Evolutionary conservation across 2,888 invertebrate genomes (phyloP).

Genomic region (Sphaeridia pumilis): DNA sequence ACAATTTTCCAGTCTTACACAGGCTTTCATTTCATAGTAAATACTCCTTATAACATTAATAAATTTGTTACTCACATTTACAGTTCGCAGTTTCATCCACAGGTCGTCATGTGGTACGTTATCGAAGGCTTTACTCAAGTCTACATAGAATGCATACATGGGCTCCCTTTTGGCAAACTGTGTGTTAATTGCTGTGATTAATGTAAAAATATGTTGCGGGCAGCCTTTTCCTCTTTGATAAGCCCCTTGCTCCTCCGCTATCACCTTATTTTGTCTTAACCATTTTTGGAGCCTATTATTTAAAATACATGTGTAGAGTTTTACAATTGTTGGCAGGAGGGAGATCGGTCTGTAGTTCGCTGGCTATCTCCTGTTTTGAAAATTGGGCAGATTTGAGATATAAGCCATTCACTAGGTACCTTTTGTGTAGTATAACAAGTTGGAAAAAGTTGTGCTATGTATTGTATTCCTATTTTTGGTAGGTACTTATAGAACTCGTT

Average conservation of each 20-base stretch:
- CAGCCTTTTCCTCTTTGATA: neutral
- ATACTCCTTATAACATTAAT: neutral
- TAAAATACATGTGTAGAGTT: neutral
- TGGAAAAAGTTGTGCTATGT: neutral
- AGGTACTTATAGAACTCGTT: neutral
- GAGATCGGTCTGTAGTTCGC: neutral
- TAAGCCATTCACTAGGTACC: neutral
- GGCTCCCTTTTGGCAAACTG: neutral
- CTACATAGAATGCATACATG: neutral
- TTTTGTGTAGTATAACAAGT: neutral
- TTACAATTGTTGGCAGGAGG: neutral
- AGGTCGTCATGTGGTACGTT: neutral
- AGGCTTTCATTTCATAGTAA: neutral
- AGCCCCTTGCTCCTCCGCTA: neutral
- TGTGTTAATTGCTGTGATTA: neutral
- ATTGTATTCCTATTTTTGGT: neutral
- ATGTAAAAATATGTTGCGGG: neutral
- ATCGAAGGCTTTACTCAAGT: neutral
- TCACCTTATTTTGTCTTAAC: neutral
- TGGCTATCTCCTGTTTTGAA: neutral
- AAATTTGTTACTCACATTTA: neutral
- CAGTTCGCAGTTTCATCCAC: neutral
- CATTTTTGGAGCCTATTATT: neutral
- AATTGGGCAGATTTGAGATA: neutral
- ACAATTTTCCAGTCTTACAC: neutral